Conservation (phyloP, 2,797 vertebrate genomes). For the Arremon aurantiirostris region DNA sequence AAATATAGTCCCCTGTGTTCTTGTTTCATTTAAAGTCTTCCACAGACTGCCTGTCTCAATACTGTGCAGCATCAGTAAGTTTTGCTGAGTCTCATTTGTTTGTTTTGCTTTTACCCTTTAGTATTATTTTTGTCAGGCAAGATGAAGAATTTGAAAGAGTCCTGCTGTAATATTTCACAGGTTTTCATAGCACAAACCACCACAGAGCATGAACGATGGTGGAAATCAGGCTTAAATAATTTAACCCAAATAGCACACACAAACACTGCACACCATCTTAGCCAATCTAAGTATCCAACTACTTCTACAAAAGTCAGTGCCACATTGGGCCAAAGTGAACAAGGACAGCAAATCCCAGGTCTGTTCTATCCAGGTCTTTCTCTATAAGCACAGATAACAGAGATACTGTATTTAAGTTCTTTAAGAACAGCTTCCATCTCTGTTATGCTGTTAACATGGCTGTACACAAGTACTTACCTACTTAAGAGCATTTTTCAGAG, state of each 20-base stretch:
- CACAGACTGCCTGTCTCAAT: not conserved
- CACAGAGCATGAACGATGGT: not conserved
- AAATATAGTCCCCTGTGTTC: slow-evolving; percentile 39
- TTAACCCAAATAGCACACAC: not conserved
- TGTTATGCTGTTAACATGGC: not conserved
- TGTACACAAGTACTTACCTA: not conserved
- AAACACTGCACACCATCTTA: not conserved
- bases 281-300: not conserved
- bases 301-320: not conserved
- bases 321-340: not conserved
- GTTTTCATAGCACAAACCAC: not conserved
- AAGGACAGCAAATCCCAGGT: not conserved
- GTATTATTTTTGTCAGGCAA: not conserved
- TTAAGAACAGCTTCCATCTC: not conserved
- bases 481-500: not conserved
- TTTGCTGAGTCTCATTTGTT: not conserved
- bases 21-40: slow-evolving; percentile 40
- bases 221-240: not conserved
- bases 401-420: not conserved
- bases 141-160: not conserved
- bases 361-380: not conserved
- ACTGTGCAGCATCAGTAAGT: not conserved
- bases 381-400: not conserved
- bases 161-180: not conserved
- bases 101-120: not conserved